phyloP scores from a whole-genome alignment of 1,140 invertebrate species.

The Drosophila novamexicana region DNA sequence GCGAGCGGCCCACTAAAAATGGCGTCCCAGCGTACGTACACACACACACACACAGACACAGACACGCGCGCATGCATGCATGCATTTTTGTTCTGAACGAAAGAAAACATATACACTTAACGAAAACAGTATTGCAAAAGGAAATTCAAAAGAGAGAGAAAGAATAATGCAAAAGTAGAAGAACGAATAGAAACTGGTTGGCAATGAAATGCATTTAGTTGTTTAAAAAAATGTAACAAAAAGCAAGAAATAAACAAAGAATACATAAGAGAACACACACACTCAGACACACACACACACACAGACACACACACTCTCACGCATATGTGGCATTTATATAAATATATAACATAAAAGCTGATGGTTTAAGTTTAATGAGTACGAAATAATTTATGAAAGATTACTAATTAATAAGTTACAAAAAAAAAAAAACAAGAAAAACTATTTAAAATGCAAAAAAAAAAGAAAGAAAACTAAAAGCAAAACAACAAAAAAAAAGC shows the following conservation, averaged over 20 bases:
- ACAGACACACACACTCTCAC: slow-evolving; percentile 32
- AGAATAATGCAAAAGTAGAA: slow-evolving; percentile 9
- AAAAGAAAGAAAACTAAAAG: slow-evolving; percentile 39
- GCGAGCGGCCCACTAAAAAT: not conserved
- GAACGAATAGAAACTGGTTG: slow-evolving; percentile 32
- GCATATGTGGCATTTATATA: slow-evolving; percentile 78
- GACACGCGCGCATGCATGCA: slow-evolving; percentile 33
- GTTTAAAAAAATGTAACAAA: slow-evolving; percentile 37
- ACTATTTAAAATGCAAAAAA: slow-evolving; percentile 39
- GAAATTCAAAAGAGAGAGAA: slow-evolving; percentile 18
- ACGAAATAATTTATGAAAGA: slow-evolving; percentile 78
- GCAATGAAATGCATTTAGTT: slow-evolving; percentile 51
- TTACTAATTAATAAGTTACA: slow-evolving; percentile 63
- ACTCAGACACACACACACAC: slow-evolving; percentile 28
- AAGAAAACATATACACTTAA: slow-evolving; percentile 20
- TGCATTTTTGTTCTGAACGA: slow-evolving; percentile 26
- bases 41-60: slow-evolving; percentile 18
- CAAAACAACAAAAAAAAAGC: slow-evolving; percentile 55
- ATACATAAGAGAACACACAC: slow-evolving; percentile 27
- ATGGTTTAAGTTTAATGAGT: slow-evolving; percentile 77
- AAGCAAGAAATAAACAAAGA: slow-evolving; percentile 32
- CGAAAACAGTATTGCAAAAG: slow-evolving; percentile 68
- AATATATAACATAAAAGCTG: slow-evolving; percentile 62
- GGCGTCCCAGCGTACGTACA: slow-evolving; percentile 20
- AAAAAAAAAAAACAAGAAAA: slow-evolving; percentile 46